Evolutionary conservation across 1,140 invertebrate species (phyloP).

Genomic region (Zaprionus camerounensis): DNA sequence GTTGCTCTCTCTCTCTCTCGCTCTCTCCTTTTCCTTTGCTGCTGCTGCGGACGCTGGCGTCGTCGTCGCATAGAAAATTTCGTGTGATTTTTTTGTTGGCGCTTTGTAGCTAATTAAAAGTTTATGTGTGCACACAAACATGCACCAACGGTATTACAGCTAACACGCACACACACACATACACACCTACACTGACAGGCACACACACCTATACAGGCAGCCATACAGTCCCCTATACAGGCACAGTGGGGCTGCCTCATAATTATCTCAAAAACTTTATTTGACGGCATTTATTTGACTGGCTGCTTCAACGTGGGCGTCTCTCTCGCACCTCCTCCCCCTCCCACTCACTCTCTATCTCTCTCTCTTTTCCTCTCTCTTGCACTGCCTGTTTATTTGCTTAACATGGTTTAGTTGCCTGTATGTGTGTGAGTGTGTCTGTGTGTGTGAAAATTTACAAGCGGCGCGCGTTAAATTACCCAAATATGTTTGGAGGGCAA

Average conservation of each 20-base stretch:
- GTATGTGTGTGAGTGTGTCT: conserved; percentile 24
- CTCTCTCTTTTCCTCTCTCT: conserved; percentile 15
- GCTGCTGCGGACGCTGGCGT: background rate
- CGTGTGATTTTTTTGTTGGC: conserved; percentile 71
- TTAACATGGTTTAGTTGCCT: conserved; percentile 77
- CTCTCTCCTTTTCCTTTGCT: conserved; percentile 24
- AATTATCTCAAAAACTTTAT: conserved; percentile 79
- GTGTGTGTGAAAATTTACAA: conserved; percentile 77
- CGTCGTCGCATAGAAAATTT: conserved; percentile 48
- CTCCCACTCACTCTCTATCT: background rate
- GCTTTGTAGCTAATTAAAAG: conserved; percentile 81
- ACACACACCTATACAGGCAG: conserved; percentile 14
- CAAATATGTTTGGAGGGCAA: conserved; percentile 78
- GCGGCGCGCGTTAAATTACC: conserved; percentile 79
- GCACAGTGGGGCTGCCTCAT: conserved; percentile 42
- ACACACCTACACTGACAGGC: conserved; percentile 12
- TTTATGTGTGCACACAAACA: conserved; percentile 56
- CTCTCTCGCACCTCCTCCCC: background rate
- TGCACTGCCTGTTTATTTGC: conserved; percentile 65
- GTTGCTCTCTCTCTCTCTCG: conserved; percentile 5
- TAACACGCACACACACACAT: conserved; percentile 29
- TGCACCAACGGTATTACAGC: conserved; percentile 14
- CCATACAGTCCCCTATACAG: background rate
- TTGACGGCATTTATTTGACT: conserved; percentile 77
- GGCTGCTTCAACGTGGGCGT: conserved; percentile 56